These are phyloP conservation scores for Dreissena polymorpha DNA, from an alignment of 1,140 invertebrate species.

Conservation along the genomic window DNA sequence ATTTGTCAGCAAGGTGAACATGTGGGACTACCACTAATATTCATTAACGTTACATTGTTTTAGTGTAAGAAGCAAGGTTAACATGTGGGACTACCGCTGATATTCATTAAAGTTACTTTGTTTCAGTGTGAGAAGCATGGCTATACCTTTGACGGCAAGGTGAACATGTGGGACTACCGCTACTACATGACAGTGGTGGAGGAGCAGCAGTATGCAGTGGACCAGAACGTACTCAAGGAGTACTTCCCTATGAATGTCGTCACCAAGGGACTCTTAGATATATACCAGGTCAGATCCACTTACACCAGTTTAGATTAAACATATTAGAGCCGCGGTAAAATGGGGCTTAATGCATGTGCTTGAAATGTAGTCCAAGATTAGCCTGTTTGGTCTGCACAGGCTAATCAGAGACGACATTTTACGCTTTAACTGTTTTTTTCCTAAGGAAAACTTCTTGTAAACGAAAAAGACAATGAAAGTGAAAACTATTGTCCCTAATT, in stretches of 20 bases:
- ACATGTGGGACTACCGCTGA: slow-evolving; percentile 82
- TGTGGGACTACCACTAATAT: slow-evolving; percentile 97
- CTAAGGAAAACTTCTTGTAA: too few species aligned
- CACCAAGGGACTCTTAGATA: slow-evolving; percentile 81
- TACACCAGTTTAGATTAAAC: too few species aligned
- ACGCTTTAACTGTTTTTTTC: too few species aligned
- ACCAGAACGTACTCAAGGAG: slow-evolving; percentile 81
- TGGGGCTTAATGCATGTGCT: too few species aligned
- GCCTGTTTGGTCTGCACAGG: too few species aligned
- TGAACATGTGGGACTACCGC: slow-evolving; percentile 98
- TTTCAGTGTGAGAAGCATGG: slow-evolving; percentile 80
- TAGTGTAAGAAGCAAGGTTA: slow-evolving; percentile 79
- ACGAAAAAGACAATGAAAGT: too few species aligned
- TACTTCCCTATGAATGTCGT: slow-evolving; percentile 82
- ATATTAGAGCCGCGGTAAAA: too few species aligned
- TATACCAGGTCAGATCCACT: slow-evolving; percentile 79
- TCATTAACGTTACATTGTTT: too few species aligned
- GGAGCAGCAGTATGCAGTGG: slow-evolving; percentile 81
- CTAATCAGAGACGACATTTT: too few species aligned
- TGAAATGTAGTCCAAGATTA: too few species aligned
- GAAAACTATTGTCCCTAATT: too few species aligned
- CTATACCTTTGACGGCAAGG: slow-evolving; percentile 89
- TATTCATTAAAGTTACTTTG: too few species aligned
- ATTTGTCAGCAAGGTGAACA: slow-evolving; percentile 95
- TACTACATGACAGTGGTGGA: slow-evolving; percentile 84